These are phyloP conservation scores for Drosophila nannoptera DNA, from an alignment of 1,140 invertebrate species.

Conservation along the genomic window DNA sequence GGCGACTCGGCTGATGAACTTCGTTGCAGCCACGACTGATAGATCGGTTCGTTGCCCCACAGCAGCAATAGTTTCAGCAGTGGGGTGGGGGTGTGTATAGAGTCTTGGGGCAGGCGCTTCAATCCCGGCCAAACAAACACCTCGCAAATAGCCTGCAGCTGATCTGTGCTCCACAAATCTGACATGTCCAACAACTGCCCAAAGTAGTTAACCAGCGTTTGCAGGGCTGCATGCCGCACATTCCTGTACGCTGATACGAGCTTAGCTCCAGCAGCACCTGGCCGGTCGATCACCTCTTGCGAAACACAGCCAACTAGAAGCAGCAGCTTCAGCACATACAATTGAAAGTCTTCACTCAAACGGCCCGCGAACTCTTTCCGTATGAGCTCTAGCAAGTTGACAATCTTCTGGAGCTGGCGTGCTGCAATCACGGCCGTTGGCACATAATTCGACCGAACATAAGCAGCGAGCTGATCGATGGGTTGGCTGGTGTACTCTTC, in stretches of 20 bases:
- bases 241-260: slow-evolving; percentile 83
- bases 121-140: slow-evolving; percentile 90
- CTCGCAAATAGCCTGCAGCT: slow-evolving; percentile 88
- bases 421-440: slow-evolving; percentile 79
- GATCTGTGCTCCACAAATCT: slow-evolving; percentile 82
- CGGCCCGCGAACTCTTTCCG: slow-evolving; percentile 92
- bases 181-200: slow-evolving; percentile 86
- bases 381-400: slow-evolving; percentile 88
- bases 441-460: slow-evolving; percentile 11
- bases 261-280: slow-evolving; percentile 80
- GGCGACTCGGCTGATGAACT: slow-evolving; percentile 53
- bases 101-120: slow-evolving; percentile 87
- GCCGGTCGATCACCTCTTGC: slow-evolving; percentile 80
- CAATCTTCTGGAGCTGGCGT: slow-evolving; percentile 86
- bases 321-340: slow-evolving; percentile 86
- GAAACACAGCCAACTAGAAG: slow-evolving; percentile 85
- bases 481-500: slow-evolving; percentile 82
- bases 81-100: slow-evolving; percentile 90
- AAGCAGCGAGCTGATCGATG: slow-evolving; percentile 55
- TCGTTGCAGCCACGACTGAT: slow-evolving; percentile 48
- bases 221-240: slow-evolving; percentile 82
- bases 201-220: slow-evolving; percentile 87
- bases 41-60: slow-evolving; percentile 82
- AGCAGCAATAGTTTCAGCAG: slow-evolving; percentile 87
- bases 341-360: slow-evolving; percentile 84